Evolutionary conservation across 2,797 vertebrate species (phyloP).

Genomic region (Taenioides sp.): DNA sequence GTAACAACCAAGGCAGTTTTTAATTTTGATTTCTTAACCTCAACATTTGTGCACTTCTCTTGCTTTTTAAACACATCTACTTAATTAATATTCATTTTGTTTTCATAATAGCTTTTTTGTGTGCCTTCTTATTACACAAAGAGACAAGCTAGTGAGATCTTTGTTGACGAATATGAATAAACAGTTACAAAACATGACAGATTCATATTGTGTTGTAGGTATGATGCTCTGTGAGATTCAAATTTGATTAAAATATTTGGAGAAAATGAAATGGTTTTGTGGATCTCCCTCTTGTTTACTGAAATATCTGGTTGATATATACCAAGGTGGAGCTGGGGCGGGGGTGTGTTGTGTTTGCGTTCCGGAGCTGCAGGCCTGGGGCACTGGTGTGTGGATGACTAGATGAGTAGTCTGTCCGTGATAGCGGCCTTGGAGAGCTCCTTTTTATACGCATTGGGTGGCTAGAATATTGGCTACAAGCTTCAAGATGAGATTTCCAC

Average conservation of each 20-base stretch:
- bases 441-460: slow-evolving; percentile 62
- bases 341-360: slow-evolving; percentile 22
- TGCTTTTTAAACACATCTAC: background rate
- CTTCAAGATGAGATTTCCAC: slow-evolving; percentile 76
- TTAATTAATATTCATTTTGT: background rate
- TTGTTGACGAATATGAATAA: background rate
- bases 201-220: background rate
- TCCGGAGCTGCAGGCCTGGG: slow-evolving; percentile 20
- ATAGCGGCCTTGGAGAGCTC: slow-evolving; percentile 69
- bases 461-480: slow-evolving; percentile 74
- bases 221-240: background rate
- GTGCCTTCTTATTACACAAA: background rate
- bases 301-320: background rate
- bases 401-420: slow-evolving; percentile 64
- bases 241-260: background rate
- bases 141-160: background rate
- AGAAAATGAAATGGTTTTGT: background rate
- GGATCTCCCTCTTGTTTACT: background rate
- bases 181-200: background rate
- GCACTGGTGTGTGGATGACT: slow-evolving; percentile 48
- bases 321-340: background rate
- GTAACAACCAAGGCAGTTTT: slow-evolving; percentile 47
- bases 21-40: slow-evolving; percentile 24
- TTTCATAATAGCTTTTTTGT: background rate
- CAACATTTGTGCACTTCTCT: background rate